Conservation (phyloP, 2,113 vertebrate species). For the Nannospalax galili region DNA sequence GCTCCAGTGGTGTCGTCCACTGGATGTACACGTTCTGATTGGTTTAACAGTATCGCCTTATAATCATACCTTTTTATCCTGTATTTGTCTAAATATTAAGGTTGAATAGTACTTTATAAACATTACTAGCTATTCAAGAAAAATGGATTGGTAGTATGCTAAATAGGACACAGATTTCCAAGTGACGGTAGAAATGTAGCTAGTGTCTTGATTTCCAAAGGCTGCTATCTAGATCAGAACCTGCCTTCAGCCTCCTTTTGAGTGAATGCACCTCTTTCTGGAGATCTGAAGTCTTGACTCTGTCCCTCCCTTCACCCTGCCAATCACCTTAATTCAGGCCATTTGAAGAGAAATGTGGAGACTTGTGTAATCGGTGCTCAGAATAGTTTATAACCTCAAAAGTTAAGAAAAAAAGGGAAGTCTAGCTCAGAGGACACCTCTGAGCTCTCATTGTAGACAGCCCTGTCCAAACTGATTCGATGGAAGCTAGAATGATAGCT, state of each 20-base stretch:
- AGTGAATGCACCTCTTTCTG: not conserved
- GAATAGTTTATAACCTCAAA: not conserved
- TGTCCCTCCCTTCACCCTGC: not conserved
- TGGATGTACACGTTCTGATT: not conserved
- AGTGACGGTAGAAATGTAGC: not conserved
- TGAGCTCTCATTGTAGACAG: not conserved
- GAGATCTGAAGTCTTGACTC: not conserved
- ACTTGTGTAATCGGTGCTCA: not conserved
- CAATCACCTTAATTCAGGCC: not conserved
- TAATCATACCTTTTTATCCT: not conserved
- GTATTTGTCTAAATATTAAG: slow-evolving; percentile 14
- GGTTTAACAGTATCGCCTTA: not conserved
- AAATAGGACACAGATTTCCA: not conserved
- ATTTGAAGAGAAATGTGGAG: not conserved
- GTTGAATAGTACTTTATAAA: not conserved
- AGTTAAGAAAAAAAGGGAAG: not conserved
- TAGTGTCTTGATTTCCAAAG: slow-evolving; percentile 37
- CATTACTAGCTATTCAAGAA: not conserved
- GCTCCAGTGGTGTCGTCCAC: not conserved
- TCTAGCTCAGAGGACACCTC: not conserved
- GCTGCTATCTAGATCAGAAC: not conserved
- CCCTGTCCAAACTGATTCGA: slow-evolving; percentile 24
- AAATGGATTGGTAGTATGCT: not conserved
- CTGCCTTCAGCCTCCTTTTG: not conserved
- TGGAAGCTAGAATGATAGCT: slow-evolving; percentile 59